Evolutionary conservation across 37 sponge, comb jelly and placozoan species (phyloP), one percentile per base, ranked within the genome.

Genomic region (Mnemiopsis leidyi): DNA sequence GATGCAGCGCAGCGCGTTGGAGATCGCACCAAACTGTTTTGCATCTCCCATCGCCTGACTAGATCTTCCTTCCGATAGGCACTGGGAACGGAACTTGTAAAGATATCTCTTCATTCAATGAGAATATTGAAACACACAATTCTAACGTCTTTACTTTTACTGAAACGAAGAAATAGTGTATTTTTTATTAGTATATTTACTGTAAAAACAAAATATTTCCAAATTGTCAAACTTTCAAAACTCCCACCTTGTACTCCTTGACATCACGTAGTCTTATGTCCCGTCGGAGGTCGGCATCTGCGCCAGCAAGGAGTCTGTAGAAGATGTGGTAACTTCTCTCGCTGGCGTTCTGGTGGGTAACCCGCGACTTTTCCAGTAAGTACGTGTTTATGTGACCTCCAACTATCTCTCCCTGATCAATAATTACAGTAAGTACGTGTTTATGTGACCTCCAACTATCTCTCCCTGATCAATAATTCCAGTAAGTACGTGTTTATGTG

Each of bases 291-390:
- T 96, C 94, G 1, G 68, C 32, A 69, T 96, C 93, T 67, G 97
- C 96, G 39, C 97, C 96, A 77, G 96, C 96, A 25, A 95, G 61
- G 38, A 98, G 93, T 29, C 94, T 95, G 92, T 98, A 98, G 94
- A 98, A 98, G 76, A 97, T 88, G 93, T 98, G 99, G 92, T 98
- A 98, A 82, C 96, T 96, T 40, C 99, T 90, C 95, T 98, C 99
- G 32, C 94, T 95, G 0, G 93, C 88, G 82, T 68, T 68, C 77
- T 98, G 99, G 37, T 94, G 92, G 75, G 95, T 95, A 25, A 98
- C 94, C 18, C 99, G 93, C 48, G 99, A 98, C 93, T 96, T 98
- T 94, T 98, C 99, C 93, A 98, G 94, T 69, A 98, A 93, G 71
- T 98, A 98, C 82, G 97, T 97, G 21, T 96, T 97, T 48, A 98